Conservation (phyloP, 1,140 invertebrate genomes). For the Chironomus striatipennis region DNA sequence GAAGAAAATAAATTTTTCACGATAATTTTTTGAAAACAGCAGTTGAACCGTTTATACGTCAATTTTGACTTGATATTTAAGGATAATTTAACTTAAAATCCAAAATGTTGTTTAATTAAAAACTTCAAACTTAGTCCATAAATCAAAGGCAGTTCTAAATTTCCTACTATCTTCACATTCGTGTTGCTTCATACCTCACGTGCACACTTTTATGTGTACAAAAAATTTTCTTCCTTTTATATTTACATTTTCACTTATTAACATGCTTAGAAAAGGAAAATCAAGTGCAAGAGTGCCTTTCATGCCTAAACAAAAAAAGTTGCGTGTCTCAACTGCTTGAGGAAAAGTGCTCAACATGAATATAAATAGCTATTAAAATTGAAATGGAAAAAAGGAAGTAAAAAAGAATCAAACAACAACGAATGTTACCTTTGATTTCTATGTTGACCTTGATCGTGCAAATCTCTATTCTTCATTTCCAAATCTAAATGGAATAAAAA, state of each 20-base stretch:
- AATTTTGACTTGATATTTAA: no score
- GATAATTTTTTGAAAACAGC: no score
- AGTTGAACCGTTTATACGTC: no score
- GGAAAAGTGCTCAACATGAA: conserved; percentile 7
- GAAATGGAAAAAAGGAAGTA: not conserved
- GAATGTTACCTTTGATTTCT: not conserved
- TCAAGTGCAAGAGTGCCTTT: not conserved
- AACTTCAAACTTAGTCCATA: no score
- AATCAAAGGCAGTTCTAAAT: not conserved
- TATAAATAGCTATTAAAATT: not conserved
- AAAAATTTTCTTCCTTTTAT: not conserved
- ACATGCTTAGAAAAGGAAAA: no score
- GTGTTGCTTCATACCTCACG: not conserved
- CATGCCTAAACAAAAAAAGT: not conserved
- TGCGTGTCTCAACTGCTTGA: not conserved
- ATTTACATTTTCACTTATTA: no score
- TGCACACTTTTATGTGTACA: not conserved
- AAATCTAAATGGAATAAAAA: not conserved
- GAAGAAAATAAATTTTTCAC: no score
- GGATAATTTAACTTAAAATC: no score
- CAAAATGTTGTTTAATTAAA: no score
- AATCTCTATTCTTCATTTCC: not conserved
- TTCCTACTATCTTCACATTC: not conserved
- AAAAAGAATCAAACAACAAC: no score
- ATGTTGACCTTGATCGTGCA: not conserved